A percentile compares a stretch with the other conserved stretches of the same genome.
phyloP scores from a whole-genome alignment of 1,140 invertebrate genomes.

The Samia ricini region DNA sequence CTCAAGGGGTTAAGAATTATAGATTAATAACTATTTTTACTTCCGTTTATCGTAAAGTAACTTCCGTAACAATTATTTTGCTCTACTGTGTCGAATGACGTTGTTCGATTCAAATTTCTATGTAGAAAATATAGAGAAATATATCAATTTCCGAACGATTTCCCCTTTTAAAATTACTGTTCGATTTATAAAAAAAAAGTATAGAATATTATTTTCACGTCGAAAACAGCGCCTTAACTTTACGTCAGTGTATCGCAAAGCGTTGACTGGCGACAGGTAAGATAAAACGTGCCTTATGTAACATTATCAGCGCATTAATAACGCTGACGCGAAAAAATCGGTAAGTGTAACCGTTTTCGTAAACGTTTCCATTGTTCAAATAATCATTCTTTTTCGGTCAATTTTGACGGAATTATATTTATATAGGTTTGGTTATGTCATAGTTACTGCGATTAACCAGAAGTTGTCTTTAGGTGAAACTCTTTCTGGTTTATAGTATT shows the following conservation, averaged over 20 bases:
- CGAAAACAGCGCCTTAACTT: neutral
- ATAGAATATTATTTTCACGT: neutral
- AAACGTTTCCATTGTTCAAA: conserved; percentile 33
- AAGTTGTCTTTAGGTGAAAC: too few species aligned
- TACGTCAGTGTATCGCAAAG: conserved; percentile 15
- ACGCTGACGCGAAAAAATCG: conserved; percentile 56
- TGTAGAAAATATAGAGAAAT: neutral
- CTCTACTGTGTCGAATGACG: too few species aligned
- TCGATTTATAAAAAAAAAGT: neutral
- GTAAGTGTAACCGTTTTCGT: conserved; percentile 27
- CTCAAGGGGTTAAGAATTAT: too few species aligned
- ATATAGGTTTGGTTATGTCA: too few species aligned
- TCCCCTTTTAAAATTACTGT: neutral
- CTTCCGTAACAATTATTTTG: too few species aligned
- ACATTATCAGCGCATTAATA: conserved; percentile 43
- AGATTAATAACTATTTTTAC: too few species aligned
- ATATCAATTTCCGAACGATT: neutral
- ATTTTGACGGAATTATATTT: too few species aligned
- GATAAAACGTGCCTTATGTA: conserved; percentile 21
- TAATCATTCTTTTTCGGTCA: too few species aligned
- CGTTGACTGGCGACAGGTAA: neutral
- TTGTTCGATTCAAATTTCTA: too few species aligned
- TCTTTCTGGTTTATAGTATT: too few species aligned
- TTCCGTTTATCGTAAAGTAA: too few species aligned
- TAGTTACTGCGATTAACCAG: too few species aligned